Conservation (phyloP, 2,888 invertebrate species). For the Lycocerus yunnanus region DNA sequence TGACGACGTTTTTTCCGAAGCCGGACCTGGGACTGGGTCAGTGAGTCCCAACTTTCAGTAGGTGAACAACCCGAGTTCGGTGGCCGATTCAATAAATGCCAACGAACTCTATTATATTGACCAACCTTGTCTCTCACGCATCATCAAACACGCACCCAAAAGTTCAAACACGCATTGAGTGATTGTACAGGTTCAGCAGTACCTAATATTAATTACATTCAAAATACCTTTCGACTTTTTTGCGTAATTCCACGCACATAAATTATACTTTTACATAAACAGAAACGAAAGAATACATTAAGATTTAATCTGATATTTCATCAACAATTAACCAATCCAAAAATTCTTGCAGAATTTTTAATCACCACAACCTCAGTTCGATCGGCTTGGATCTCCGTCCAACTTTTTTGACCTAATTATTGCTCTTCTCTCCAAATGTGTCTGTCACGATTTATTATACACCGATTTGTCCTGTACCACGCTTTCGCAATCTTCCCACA, state of each 20-base stretch:
- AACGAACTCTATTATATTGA: conserved; percentile 43
- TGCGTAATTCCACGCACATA: background rate
- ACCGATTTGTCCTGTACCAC: background rate
- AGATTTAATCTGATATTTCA: background rate
- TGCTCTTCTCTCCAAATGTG: background rate
- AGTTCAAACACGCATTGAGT: background rate
- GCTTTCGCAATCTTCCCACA: background rate
- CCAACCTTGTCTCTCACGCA: conserved; percentile 15
- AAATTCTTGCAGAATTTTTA: background rate
- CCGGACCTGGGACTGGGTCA: conserved; percentile 39
- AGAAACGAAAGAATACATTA: too few relatives aligned
- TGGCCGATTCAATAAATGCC: conserved; percentile 46
- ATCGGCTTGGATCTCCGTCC: too few relatives aligned
- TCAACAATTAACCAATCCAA: background rate
- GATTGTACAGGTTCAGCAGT: background rate
- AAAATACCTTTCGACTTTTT: background rate
- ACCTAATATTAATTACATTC: background rate
- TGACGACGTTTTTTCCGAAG: conserved; percentile 7
- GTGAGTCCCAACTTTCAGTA: conserved; percentile 49
- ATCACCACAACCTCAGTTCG: background rate
- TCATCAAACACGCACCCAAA: conserved; percentile 8
- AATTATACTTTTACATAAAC: background rate
- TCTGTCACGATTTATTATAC: background rate
- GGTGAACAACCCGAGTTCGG: conserved; percentile 49
- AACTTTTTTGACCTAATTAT: background rate